Evolutionary conservation across 2,113 vertebrate species (phyloP), one percentile per base, ranked within the genome.

Genomic region (Thinocorus orbignyianus): DNA sequence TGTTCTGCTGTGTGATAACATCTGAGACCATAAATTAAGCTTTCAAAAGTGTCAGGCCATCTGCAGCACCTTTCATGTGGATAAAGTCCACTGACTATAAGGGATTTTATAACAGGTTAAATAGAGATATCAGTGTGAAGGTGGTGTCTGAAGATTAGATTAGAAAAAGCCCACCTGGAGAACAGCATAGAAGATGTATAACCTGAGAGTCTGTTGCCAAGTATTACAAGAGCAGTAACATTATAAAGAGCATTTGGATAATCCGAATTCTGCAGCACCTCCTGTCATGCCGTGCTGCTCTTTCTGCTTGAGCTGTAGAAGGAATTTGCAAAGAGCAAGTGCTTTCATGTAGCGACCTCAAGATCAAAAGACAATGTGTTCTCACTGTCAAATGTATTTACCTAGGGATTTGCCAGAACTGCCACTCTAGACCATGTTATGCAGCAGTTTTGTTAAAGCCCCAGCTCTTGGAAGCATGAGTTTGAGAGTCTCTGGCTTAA

Each of bases 291-390:
- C 11, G 2, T 4, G 16, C 49, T 88, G 58, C 31, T 80, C 55
- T 83, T 96, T 93, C 58, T 93, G 74, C 87, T 88, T 0, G 0
- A 94, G 31, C n/a, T 86, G 74, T 41, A 25, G 46, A 92, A 92
- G 62, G 55, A 92, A 96, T 86, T 55, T 81, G 61, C 30, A 70
- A 82, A 87, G 81, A 92, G 82, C 57, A 95, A 94, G 87, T 70
- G 42, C 46, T 51, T 92, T 92, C 94, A 92, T 31, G 84, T 54
- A 37, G 48, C 33, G 25, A 95, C 79, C 39, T 57, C 52, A 68
- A 87, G 86, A 94, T 88, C 61, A 91, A 91, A 93, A 80, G 91
- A 82, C 42, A 92, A 70, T 1, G 2, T 28, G 23, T 78, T 89
- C 66, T 89, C 23, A 64, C 58, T 91, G 73, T 89, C 81, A 90